Percentiles rank a stretch among this genome's conserved stretches.
Evolutionary conservation across 2,113 vertebrate genomes (phyloP).

Genomic region (Urocolius indicus): DNA sequence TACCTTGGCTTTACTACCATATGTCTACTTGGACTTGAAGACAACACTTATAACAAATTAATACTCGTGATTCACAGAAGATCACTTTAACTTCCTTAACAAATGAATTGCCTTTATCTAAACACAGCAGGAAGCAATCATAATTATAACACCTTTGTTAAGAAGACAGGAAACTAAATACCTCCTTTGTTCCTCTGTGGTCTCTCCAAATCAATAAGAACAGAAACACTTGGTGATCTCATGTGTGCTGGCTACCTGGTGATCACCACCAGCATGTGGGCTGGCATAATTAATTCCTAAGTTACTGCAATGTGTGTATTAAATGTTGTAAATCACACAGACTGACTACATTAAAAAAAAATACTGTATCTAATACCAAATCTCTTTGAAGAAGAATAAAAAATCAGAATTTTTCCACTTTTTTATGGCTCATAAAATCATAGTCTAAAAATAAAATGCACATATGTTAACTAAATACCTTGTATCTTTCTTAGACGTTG

Average conservation of each 20-base stretch:
- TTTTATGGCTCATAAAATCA: not conserved
- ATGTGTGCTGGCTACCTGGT: not conserved
- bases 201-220: not conserved
- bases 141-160: not conserved
- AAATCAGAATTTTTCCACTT: not conserved
- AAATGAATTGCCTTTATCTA: not conserved
- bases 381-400: not conserved
- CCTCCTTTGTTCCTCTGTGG: not conserved
- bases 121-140: slow-evolving; percentile 3
- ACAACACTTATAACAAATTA: not conserved
- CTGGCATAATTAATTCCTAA: not conserved
- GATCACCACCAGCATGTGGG: not conserved
- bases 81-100: not conserved
- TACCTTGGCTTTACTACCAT: not conserved
- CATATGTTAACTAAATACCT: not conserved
- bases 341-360: not conserved
- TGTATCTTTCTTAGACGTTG: not conserved
- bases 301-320: not conserved
- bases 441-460: not conserved
- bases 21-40: not conserved
- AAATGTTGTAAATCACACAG: not conserved
- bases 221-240: not conserved
- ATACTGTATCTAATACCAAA: not conserved
- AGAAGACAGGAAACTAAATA: not conserved
- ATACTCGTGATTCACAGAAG: not conserved